Base-by-base conservation (phyloP, 2,797 vertebrate genomes). In the Coregonus suidteri region DNA sequence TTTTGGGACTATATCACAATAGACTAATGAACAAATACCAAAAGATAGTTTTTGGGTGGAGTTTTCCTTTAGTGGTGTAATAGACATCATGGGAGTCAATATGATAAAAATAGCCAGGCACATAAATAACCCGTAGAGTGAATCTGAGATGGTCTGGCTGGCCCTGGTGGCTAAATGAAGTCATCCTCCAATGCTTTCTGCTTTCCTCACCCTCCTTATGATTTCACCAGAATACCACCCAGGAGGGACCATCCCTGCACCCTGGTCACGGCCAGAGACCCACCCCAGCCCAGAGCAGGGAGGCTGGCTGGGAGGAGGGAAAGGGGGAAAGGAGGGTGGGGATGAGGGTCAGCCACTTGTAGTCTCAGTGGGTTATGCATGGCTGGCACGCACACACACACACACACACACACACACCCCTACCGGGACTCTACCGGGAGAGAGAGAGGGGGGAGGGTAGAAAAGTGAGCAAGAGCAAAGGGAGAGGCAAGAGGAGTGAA, bases 381-480 rank as follows among this genome's bases (percentile, higher is more conserved):
- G 41, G 41, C 41, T 47, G 41, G n/a, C n/a, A n/a, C n/a, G n/a
- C n/a, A n/a, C n/a, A 20, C 37, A 41, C 67, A 70, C 75, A 73
- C 54, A 31, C 75, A 6, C 65, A 25, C 25, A 25, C 25, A 25
- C 25, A 25, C 25, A 25, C 25, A 1, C 25, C 25, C 15, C 31
- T 25, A 18, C 54, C 13, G 56, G 4, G 15, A 47, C 7, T 1
- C 41, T 47, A 47, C 9, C 9, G 41, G 41, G 9, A 47, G 3
- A 13, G 41, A 47, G 9, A 47, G 9, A 13, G 3, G 41, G 41
- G 9, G 41, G 41, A 47, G 9, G 41, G 41, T 47, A 47, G 41
- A 47, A 47, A 47, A 11, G 41, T 47, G 9, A 47, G 6, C 11
- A 11, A 18, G 66, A 18, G 30, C 15, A 18, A 30, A 31, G 30